Conservation (phyloP, 2,888 invertebrate species). For the Uloborus plumipes region DNA sequence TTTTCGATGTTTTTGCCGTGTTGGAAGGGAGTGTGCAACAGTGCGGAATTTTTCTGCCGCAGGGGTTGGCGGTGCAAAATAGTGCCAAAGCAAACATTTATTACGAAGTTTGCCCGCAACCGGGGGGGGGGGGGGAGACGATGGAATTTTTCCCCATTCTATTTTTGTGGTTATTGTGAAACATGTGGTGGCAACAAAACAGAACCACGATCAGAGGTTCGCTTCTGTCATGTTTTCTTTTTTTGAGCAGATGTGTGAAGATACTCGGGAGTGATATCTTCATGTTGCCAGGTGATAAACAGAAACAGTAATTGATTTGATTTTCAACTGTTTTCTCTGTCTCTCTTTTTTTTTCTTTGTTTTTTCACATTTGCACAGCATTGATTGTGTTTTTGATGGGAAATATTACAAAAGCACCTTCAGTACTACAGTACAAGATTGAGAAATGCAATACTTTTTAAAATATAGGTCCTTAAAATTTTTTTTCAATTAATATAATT, state of each 20-base stretch:
- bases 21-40: slow-evolving; percentile 42
- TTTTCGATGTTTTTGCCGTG: slow-evolving; percentile 53
- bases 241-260: slow-evolving; percentile 21
- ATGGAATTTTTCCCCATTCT: too few species aligned
- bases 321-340: too few species aligned
- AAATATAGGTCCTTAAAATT: too few species aligned
- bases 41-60: slow-evolving; percentile 42
- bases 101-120: slow-evolving; percentile 22
- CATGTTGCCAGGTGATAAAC: slow-evolving; percentile 38
- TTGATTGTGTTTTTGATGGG: too few species aligned
- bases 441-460: too few species aligned
- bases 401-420: too few species aligned
- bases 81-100: slow-evolving; percentile 49
- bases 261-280: slow-evolving; percentile 36
- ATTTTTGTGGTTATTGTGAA: slow-evolving; percentile 36
- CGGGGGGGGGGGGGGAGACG: neutral
- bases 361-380: too few species aligned
- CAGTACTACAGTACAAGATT: too few species aligned
- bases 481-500: too few species aligned
- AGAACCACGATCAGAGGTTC: neutral
- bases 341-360: too few species aligned
- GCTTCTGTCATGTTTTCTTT: slow-evolving; percentile 24
- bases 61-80: slow-evolving; percentile 47
- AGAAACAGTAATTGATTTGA: slow-evolving; percentile 30
- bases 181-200: slow-evolving; percentile 57